Conservation (phyloP, 1,140 invertebrate species). For the Triops longicaudatus region DNA sequence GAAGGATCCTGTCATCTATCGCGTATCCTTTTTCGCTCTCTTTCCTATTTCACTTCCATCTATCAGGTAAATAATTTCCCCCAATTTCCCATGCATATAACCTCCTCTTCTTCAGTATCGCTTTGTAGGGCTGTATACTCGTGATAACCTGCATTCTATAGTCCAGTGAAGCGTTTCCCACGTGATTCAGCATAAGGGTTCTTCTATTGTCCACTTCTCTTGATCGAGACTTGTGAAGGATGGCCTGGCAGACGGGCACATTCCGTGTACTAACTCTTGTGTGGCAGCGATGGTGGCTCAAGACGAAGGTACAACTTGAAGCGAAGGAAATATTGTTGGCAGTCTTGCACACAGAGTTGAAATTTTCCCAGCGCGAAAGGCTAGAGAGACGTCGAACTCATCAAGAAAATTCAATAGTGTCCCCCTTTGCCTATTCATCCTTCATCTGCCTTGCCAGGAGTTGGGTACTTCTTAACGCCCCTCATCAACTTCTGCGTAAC, state of each 20-base stretch:
- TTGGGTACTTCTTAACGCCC: not conserved
- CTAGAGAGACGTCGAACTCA: conserved; percentile 11
- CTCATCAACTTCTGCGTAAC: not conserved
- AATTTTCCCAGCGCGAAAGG: not conserved
- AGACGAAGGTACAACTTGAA: not conserved
- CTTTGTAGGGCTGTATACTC: not conserved
- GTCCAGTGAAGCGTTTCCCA: conserved; percentile 14
- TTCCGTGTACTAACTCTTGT: conserved; percentile 8
- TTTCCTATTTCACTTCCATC: not conserved
- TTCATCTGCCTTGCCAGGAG: not conserved
- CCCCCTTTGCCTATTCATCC: conserved; percentile 4
- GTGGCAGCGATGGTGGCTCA: conserved; percentile 3
- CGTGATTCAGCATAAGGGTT: conserved; percentile 14
- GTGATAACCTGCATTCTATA: not conserved
- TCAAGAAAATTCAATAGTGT: not conserved
- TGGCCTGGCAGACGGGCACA: conserved; percentile 5
- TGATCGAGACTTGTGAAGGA: conserved; percentile 14
- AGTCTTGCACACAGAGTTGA: not conserved
- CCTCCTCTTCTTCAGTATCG: not conserved
- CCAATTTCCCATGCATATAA: not conserved
- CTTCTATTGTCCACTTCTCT: conserved; percentile 15
- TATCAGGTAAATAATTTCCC: conserved; percentile 4
- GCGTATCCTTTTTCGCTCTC: not conserved
- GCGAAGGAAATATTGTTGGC: no score
- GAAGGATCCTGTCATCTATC: not conserved